Evolutionary conservation across 2,113 vertebrate species (phyloP), one percentile per base, ranked within the genome.

Genomic region (Coracopsis vasa): DNA sequence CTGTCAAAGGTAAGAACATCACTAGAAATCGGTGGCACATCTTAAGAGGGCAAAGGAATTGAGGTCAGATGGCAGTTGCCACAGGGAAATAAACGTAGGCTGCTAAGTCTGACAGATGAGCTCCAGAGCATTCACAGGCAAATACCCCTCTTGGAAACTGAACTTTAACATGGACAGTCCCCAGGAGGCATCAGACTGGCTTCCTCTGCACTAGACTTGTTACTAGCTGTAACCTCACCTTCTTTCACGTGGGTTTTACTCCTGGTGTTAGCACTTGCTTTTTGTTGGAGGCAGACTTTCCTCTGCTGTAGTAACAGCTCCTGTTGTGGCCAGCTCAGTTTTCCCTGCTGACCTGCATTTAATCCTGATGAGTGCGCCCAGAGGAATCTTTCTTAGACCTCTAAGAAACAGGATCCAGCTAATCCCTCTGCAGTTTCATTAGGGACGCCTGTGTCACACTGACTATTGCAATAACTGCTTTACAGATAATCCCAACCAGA

Each of bases 1-100:
- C 98, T 99, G 90, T 99, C 99, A 94, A 99, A 99, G 99, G 99
- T 99, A 96, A 97, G 98, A 69, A 27, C 37, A 10, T 70, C 33
- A 10, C 31, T 33, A 27, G 80, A 50, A 96, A 73, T 69, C 39
- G 56, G 48, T 35, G 92, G 33, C 25, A 16, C 6, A 1, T 80
- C 39, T 86, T 42, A 44, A 78, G 35, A 35, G 66, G 65, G 53
- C 13, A 35, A 11, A 65, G 72, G 71, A 67, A 23, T 35, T 42
- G 41, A 35, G 80, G 16, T 71, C 75, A 84, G 20, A n/a, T 80
- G 61, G 35, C 23, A 8, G 88, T 94, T 91, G 16, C 53, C 33
- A 2, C 29, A 20, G 31, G 54, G 48, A 73, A 21, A 31, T 58
- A 60, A 69, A 20, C 0, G 0, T 7, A 8, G 56, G 28, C 35